These are phyloP conservation scores for Hoplodrina ambigua DNA, from an alignment of 2,888 invertebrate species.

Conservation along the genomic window DNA sequence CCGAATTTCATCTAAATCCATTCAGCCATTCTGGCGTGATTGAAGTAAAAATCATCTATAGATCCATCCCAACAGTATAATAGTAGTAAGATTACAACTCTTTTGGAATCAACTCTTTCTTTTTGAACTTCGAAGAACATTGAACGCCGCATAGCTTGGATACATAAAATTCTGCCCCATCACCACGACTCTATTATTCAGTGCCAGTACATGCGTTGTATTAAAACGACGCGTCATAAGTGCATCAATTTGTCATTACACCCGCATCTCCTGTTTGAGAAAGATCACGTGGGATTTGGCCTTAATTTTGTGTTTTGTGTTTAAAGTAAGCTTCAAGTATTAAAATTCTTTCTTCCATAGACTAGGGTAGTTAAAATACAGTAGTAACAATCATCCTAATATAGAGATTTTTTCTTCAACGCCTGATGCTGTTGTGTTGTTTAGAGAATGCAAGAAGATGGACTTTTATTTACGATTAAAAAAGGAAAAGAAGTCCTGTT, in stretches of 20 bases:
- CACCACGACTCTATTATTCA: conserved; percentile 85
- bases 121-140: conserved; percentile 33
- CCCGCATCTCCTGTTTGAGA: conserved; percentile 78
- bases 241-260: conserved; percentile 83
- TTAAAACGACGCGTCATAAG: conserved; percentile 73
- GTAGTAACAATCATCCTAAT: background rate
- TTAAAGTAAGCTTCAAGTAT: conserved; percentile 12
- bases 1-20: too few relatives aligned
- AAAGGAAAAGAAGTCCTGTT: background rate
- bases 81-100: background rate
- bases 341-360: background rate
- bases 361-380: background rate
- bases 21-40: too few relatives aligned
- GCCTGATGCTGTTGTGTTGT: background rate
- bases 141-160: conserved; percentile 46
- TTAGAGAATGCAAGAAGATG: background rate
- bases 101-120: background rate
- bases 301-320: conserved; percentile 42
- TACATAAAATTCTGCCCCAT: conserved; percentile 71
- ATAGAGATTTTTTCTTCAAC: background rate
- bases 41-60: too few relatives aligned
- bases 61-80: too few relatives aligned
- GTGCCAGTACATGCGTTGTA: conserved; percentile 77
- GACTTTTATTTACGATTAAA: background rate
- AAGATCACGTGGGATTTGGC: conserved; percentile 56